Conservation (phyloP, 2,888 invertebrate species). For the Latheticus oryzae region DNA sequence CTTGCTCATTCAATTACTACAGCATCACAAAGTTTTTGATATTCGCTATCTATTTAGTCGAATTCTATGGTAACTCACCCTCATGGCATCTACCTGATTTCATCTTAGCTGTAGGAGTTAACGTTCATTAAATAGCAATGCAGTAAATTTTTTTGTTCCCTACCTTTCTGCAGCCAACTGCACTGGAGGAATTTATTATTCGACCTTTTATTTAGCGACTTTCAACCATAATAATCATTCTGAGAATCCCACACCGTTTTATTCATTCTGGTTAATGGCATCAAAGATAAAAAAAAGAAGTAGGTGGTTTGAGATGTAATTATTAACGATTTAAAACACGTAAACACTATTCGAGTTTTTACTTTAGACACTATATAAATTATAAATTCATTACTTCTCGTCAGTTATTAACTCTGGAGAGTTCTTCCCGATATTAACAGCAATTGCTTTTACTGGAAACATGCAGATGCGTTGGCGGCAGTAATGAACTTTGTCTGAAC, state of each 20-base stretch:
- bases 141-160: conserved; percentile 51
- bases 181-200: conserved; percentile 36
- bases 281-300: conserved; percentile 27
- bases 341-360: conserved; percentile 29
- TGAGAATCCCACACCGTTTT: conserved; percentile 38
- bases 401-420: conserved; percentile 24
- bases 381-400: conserved; percentile 31
- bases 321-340: conserved; percentile 31
- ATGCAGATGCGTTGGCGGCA: conserved; percentile 18
- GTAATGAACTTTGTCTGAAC: no score
- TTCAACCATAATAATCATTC: conserved; percentile 34
- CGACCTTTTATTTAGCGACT: conserved; percentile 38
- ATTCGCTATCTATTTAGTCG: conserved; percentile 12
- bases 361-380: conserved; percentile 28
- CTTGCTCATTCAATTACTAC: conserved; percentile 14
- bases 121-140: conserved; percentile 56
- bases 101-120: conserved; percentile 52
- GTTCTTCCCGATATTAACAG: conserved; percentile 17
- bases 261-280: conserved; percentile 37
- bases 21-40: neutral
- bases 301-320: conserved; percentile 36
- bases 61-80: conserved; percentile 22
- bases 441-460: conserved; percentile 14
- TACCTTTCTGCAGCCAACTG: conserved; percentile 38
- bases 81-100: conserved; percentile 49